Conservation (phyloP, 1,140 invertebrate species). For the Campodea augens region DNA sequence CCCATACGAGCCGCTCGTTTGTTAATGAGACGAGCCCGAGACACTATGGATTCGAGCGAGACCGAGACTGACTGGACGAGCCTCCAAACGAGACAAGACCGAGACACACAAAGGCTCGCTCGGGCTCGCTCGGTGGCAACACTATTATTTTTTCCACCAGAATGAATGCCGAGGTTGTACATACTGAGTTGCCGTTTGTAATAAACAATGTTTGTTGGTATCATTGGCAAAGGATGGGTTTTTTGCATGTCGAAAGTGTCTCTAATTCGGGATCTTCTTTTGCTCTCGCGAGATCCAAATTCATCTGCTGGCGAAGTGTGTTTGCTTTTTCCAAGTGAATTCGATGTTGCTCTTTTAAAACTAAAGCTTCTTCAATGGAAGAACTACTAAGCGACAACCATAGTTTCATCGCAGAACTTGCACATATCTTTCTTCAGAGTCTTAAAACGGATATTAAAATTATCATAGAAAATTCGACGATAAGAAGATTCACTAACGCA, state of each 20-base stretch:
- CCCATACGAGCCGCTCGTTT: constrained; percentile 18
- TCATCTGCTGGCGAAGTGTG: not conserved
- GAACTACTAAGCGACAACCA: not conserved
- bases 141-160: constrained; percentile 12
- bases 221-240: constrained; percentile 18
- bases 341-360: not conserved
- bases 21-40: constrained; percentile 19
- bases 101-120: too few relatives aligned
- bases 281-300: constrained; percentile 5
- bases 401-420: not conserved
- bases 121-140: too few relatives aligned
- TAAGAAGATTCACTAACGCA: not conserved
- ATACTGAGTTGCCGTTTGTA: constrained; percentile 20
- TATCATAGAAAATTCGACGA: not conserved
- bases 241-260: constrained; percentile 20
- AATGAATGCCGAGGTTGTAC: constrained; percentile 17
- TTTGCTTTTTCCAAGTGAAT: constrained; percentile 9
- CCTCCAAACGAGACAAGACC: too few relatives aligned
- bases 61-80: too few relatives aligned
- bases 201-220: constrained; percentile 18
- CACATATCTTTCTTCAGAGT: not conserved
- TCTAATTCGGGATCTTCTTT: constrained; percentile 2
- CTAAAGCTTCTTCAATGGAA: not conserved
- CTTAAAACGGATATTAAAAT: constrained; percentile 3
- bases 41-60: too few relatives aligned